Percentiles rank a stretch among this genome's conserved stretches.
These are phyloP conservation scores for Acridotheres tristis DNA, from an alignment of 2,797 vertebrate species.

Conservation along the genomic window DNA sequence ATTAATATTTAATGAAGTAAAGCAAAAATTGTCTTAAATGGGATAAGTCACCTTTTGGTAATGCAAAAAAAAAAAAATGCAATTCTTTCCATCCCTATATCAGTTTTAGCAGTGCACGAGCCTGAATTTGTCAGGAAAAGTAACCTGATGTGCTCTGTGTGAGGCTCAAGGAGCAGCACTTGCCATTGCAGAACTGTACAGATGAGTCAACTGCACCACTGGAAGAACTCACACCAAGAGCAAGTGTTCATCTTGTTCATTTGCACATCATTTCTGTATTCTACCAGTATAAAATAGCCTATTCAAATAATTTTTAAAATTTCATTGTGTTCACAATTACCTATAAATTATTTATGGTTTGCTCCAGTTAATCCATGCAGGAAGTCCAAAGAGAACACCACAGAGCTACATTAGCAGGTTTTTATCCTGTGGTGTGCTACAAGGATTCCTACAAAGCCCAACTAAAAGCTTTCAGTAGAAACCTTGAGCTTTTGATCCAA, in stretches of 20 bases:
- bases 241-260: neutral
- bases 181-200: neutral
- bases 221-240: neutral
- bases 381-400: neutral
- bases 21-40: neutral
- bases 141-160: neutral
- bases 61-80: neutral
- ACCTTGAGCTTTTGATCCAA: neutral
- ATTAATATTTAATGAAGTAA: neutral
- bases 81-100: neutral
- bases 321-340: neutral
- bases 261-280: neutral
- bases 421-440: neutral
- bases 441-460: neutral
- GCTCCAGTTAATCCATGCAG: neutral
- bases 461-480: neutral
- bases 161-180: neutral
- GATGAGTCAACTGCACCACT: neutral
- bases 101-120: neutral
- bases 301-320: neutral
- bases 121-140: neutral
- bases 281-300: neutral
- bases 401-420: neutral
- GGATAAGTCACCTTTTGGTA: neutral
- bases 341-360: neutral